These are phyloP conservation scores for Bovichtus variegatus DNA, from an alignment of 2,797 vertebrate genomes.

Conservation along the genomic window DNA sequence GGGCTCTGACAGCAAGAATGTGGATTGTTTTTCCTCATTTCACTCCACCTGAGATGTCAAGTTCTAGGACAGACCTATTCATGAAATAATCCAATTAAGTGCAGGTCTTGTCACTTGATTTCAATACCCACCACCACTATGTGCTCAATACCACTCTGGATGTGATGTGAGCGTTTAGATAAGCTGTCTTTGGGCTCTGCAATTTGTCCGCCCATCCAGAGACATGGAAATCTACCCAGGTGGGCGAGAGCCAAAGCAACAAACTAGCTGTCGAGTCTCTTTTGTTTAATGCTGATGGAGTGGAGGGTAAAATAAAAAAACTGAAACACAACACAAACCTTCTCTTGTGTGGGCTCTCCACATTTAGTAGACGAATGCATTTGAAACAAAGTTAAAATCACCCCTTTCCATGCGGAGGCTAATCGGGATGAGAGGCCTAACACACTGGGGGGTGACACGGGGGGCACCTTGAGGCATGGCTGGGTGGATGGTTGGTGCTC, in stretches of 20 bases:
- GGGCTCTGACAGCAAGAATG: constrained; percentile 35
- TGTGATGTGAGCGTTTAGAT: constrained; percentile 53
- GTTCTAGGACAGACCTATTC: constrained; percentile 58
- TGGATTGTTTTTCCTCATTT: constrained; percentile 35
- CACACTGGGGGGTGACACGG: constrained; percentile 57
- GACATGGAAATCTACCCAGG: constrained; percentile 66
- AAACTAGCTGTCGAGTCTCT: constrained; percentile 63
- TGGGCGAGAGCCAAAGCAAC: constrained; percentile 62
- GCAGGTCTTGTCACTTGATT: constrained; percentile 50
- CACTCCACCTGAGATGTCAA: constrained; percentile 51
- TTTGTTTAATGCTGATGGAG: constrained; percentile 74
- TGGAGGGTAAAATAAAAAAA: constrained; percentile 43
- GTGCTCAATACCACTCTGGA: constrained; percentile 31
- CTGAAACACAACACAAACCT: constrained; percentile 39
- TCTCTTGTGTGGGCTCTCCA: constrained; percentile 47
- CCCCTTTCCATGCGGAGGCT: constrained; percentile 59
- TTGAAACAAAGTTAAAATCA: constrained; percentile 68
- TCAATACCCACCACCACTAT: constrained; percentile 40
- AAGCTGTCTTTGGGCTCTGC: constrained; percentile 49
- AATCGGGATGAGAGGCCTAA: constrained; percentile 73
- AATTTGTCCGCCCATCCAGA: constrained; percentile 59
- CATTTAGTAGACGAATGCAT: constrained; percentile 56
- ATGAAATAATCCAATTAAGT: constrained; percentile 65
- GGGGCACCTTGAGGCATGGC: constrained; percentile 67
- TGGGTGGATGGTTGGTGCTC: constrained; percentile 68